phyloP scores from a whole-genome alignment of 2,888 invertebrate species.

The Plebejus argus region DNA sequence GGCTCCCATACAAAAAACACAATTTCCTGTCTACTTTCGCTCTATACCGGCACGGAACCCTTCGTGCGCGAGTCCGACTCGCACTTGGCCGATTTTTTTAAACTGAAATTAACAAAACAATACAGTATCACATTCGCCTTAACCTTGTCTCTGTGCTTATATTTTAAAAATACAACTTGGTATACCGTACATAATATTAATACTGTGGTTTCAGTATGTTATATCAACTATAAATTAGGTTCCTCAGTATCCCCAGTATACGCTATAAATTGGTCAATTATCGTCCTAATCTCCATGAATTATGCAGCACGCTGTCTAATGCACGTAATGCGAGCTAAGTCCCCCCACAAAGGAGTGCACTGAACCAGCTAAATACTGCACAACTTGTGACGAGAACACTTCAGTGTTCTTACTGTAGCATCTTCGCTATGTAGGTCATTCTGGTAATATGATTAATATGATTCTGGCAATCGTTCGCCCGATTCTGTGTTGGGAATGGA shows the following conservation, averaged over 20 bases:
- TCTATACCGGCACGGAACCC: too few relatives aligned
- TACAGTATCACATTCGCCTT: too few relatives aligned
- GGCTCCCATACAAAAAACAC: too few relatives aligned
- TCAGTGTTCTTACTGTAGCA: background rate
- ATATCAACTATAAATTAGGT: background rate
- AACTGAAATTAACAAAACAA: too few relatives aligned
- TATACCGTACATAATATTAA: too few relatives aligned
- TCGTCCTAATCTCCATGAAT: background rate
- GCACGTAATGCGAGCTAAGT: constrained; percentile 13
- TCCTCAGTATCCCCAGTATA: background rate
- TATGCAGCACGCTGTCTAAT: background rate
- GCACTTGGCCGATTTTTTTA: too few relatives aligned
- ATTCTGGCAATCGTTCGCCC: background rate
- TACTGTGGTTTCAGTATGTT: background rate
- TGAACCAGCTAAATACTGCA: background rate
- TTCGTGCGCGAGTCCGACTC: too few relatives aligned
- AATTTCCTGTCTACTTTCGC: too few relatives aligned
- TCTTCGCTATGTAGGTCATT: background rate
- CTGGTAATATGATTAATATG: background rate
- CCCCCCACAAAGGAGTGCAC: background rate
- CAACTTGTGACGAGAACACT: background rate
- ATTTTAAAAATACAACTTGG: too few relatives aligned
- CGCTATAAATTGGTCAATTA: constrained; percentile 8
- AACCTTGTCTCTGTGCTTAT: too few relatives aligned
- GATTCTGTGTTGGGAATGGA: background rate